A percentile compares a stretch with the other conserved stretches of the same genome.
phyloP scores from a whole-genome alignment of 2,113 vertebrate genomes.

The Ailuropoda melanoleuca region DNA sequence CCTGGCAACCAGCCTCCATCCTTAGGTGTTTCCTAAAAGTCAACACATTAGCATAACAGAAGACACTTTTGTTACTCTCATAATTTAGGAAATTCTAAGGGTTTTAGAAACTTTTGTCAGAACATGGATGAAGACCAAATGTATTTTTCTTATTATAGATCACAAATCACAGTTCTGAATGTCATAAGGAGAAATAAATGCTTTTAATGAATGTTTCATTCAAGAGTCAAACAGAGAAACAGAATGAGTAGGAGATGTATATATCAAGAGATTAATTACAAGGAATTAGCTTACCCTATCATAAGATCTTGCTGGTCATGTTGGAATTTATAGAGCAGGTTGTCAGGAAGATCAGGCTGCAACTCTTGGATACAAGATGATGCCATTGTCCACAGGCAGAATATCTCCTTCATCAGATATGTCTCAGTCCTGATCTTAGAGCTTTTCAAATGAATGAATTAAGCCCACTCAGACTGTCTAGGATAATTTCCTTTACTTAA shows the following conservation, averaged over 20 bases:
- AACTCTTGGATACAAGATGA: background rate
- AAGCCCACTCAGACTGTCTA: background rate
- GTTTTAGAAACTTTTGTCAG: background rate
- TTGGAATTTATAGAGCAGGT: background rate
- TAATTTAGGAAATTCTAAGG: background rate
- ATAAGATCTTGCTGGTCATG: background rate
- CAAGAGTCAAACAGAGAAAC: background rate
- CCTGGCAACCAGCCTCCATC: background rate
- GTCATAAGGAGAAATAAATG: background rate
- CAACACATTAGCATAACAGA: background rate
- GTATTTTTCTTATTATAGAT: background rate
- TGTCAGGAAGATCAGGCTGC: background rate
- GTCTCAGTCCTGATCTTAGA: background rate
- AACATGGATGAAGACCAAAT: background rate
- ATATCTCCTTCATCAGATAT: background rate
- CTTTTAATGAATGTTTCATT: background rate
- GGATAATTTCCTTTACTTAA: background rate
- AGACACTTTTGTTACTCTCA: background rate
- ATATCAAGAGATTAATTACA: background rate
- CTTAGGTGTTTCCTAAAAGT: background rate
- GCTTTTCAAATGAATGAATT: background rate
- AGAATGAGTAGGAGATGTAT: background rate
- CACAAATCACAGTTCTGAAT: background rate
- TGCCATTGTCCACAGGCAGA: background rate
- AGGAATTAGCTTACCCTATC: background rate